A percentile compares a stretch with the other conserved stretches of the same genome.
These are phyloP conservation scores for Thamnophis sirtalis DNA, from an alignment of 2,113 vertebrate genomes.

Conservation along the genomic window DNA sequence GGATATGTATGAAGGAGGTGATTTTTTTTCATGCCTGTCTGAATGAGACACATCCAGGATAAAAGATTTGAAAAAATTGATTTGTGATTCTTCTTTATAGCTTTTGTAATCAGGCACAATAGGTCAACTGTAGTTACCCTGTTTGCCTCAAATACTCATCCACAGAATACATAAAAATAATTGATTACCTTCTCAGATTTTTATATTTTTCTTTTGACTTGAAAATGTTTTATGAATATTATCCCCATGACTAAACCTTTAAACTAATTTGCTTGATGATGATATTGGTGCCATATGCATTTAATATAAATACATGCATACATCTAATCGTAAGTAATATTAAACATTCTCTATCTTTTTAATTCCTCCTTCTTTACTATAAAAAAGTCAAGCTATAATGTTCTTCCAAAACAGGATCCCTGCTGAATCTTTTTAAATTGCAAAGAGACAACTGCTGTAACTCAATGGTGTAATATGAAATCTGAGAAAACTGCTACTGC, in stretches of 20 bases:
- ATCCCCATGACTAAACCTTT: not conserved
- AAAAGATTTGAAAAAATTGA: not conserved
- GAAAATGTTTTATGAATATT: conserved; percentile 1
- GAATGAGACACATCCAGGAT: not conserved
- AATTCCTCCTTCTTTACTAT: not conserved
- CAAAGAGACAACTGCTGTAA: not conserved
- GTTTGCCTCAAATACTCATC: not conserved
- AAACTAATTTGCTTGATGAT: not conserved
- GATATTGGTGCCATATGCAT: not conserved
- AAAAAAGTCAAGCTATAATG: not conserved
- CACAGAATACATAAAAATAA: conserved; percentile 8
- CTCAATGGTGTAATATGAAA: not conserved
- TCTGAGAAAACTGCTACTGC: not conserved
- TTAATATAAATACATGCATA: not conserved
- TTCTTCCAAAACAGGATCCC: not conserved
- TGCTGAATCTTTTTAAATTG: not conserved
- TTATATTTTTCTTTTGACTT: conserved; percentile 1
- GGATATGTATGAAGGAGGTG: not conserved
- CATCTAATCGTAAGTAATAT: not conserved
- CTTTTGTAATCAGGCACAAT: not conserved
- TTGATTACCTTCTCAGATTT: not conserved
- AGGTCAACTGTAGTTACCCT: not conserved
- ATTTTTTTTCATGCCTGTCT: not conserved
- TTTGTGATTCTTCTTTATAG: not conserved
- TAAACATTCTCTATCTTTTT: not conserved